phyloP scores from a whole-genome alignment of 2,113 vertebrate genomes.

The Motacilla alba region DNA sequence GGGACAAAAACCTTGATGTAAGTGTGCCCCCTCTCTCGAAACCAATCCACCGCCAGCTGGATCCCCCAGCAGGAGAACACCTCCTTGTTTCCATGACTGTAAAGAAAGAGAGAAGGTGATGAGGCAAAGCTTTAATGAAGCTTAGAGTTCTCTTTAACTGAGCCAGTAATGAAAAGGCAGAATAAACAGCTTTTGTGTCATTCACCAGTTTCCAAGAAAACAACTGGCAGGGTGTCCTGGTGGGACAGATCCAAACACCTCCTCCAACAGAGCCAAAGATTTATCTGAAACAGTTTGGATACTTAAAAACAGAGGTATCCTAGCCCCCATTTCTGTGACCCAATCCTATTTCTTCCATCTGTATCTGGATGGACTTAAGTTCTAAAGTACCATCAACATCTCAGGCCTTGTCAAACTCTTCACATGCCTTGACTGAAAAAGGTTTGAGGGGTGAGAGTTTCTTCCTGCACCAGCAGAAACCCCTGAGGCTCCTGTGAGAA shows the following conservation, averaged over 20 bases:
- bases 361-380: background rate
- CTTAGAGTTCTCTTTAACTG: background rate
- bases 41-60: conserved; percentile 89
- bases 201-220: background rate
- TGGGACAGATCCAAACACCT: background rate
- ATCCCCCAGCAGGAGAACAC: conserved; percentile 89
- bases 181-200: background rate
- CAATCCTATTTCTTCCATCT: background rate
- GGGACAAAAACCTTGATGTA: conserved; percentile 92
- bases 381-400: background rate
- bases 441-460: background rate
- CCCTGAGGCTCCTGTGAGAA: background rate
- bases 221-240: background rate
- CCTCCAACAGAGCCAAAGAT: background rate
- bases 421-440: background rate
- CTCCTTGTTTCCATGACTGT: conserved; percentile 88
- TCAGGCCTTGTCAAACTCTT: background rate
- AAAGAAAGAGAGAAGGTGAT: background rate
- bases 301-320: background rate
- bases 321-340: background rate
- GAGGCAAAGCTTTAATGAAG: background rate
- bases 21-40: conserved; percentile 82
- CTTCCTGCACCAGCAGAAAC: background rate
- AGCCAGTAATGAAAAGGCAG: background rate
- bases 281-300: background rate